Evolutionary conservation across 2,113 vertebrate genomes (phyloP), one percentile per base, ranked within the genome.

Genomic region (Lucifuga dentata): DNA sequence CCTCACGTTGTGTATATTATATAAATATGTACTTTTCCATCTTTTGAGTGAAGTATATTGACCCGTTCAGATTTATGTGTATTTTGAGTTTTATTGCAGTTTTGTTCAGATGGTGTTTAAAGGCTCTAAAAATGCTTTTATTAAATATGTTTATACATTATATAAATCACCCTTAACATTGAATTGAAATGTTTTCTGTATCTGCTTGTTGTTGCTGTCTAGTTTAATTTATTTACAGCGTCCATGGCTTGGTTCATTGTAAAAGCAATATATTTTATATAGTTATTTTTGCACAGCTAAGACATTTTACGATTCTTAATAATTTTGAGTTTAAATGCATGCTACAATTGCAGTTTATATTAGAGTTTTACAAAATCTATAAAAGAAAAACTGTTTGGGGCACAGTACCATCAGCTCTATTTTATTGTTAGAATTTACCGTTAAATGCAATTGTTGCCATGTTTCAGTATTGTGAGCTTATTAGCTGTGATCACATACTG

Each of bases 251-350:
- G 90, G 91, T 87, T 92, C 91, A 93, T 95, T 96, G 94, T 96
- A 92, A 91, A 94, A 93, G 92, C 91, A 92, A 93, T 94, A 96
- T 94, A 93, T 95, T 94, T 93, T 94, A 92, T 93, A 94, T 93
- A 97, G 95, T 95, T 97, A 95, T 97, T 94, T 94, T 97, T 98
- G 96, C 96, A 98, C 96, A 97, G 95, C 92, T 92, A 90, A 90
- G 80, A 86, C 88, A 86, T 92, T 92, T 92, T 90, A 86, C 78
- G 84, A 91, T 86, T 89, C 80, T 82, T 80, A 75, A 63, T 80
- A 64, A 74, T 78, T 62, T 86, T 85, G 80, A 78, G 86, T 86
- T 73, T 81, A 86, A 86, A 80, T 80, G 91, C 89, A 92, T 89
- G 91, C 86, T 85, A 89, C 85, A 81, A 85, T 87, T 89, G 86